Base-by-base conservation (phyloP, 2,797 vertebrate species). In the Pteropus rufus region DNA sequence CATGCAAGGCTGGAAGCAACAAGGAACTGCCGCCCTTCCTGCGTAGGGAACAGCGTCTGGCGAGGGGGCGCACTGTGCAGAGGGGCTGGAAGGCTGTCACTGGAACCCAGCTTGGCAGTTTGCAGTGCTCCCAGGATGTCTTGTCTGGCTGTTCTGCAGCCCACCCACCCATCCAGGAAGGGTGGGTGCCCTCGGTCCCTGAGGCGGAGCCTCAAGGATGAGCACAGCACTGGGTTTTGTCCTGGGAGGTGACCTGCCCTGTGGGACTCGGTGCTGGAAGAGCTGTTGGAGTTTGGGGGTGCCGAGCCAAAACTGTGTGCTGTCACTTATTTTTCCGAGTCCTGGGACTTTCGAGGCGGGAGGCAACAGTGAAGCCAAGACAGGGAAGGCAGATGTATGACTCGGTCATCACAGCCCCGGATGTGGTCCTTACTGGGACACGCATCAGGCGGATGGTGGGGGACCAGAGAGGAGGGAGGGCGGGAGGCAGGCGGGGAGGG, bases 301-400 rank as follows among this genome's bases (percentile, higher is more conserved):
- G 77, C 83, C 46, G 44, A 31, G 76, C 76, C 86, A 92, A 62
- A 75, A 34, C 77, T 69, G 14, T 4, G 70, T 54, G 79, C 90
- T 96, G 46, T 95, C 89, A 64, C 89, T 94, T 96, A 91, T 91
- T 95, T 67, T 95, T 88, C 95, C 93, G 93, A 96, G 93, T 93
- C 91, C 29, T 29, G 69, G 81, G 93, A 72, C 56, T 94, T 96
- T 73, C 16, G 3, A 86, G 91, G 64, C 83, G 70, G 5, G 90
- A 89, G 95, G 81, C 96, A 96, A 89, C 76, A 41, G 58, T 46
- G 69, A 3, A 2, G 85, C 29, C 26, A 62, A 64, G 95, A 96
- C 83, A 96, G 97, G 85, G 92, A 97, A 97, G 96, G 77, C 95
- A 89, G 91, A 56, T 64, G 96, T 86, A 77, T 80, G 65, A 15